Percentiles rank a stretch among this genome's conserved stretches.
Conservation (phyloP, 1,140 invertebrate species). For the Bombus waltoni region DNA sequence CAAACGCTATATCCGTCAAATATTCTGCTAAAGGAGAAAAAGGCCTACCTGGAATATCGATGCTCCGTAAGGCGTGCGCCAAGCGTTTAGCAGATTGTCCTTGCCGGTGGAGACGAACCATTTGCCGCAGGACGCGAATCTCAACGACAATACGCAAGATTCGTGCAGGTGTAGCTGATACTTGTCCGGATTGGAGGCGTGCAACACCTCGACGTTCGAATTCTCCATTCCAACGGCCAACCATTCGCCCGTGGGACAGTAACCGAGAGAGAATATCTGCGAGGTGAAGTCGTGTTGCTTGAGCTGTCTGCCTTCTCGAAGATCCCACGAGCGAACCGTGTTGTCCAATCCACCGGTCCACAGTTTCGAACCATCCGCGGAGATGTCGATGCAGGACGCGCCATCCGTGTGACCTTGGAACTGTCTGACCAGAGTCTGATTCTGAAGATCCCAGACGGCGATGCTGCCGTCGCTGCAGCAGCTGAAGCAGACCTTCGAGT, state of each 20-base stretch:
- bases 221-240: conserved; percentile 99
- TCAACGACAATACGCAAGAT: conserved; percentile 97
- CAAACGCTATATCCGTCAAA: too few species aligned
- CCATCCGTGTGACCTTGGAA: conserved; percentile 98
- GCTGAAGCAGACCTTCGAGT: conserved; percentile 97
- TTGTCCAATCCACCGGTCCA: conserved; percentile 99
- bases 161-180: conserved; percentile 99
- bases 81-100: conserved; percentile 98
- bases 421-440: conserved; percentile 95
- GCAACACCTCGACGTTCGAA: conserved; percentile 97
- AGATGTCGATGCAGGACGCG: conserved; percentile 98
- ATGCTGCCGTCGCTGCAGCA: conserved; percentile 99
- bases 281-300: conserved; percentile 95
- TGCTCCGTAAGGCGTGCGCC: conserved; percentile 98
- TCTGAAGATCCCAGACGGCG: conserved; percentile 98
- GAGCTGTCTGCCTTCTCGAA: conserved; percentile 93
- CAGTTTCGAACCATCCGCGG: conserved; percentile 95
- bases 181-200: conserved; percentile 97
- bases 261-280: conserved; percentile 97
- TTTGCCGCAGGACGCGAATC: conserved; percentile 98
- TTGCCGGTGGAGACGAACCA: conserved; percentile 99
- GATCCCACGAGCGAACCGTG: conserved; percentile 96
- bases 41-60: conserved; percentile 96
- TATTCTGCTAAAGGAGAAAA: not conserved
- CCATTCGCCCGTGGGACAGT: conserved; percentile 99